Percentiles rank a stretch among this genome's conserved stretches.
phyloP scores from a whole-genome alignment of 2,797 vertebrate genomes.

The Chloroceryle amazona region DNA sequence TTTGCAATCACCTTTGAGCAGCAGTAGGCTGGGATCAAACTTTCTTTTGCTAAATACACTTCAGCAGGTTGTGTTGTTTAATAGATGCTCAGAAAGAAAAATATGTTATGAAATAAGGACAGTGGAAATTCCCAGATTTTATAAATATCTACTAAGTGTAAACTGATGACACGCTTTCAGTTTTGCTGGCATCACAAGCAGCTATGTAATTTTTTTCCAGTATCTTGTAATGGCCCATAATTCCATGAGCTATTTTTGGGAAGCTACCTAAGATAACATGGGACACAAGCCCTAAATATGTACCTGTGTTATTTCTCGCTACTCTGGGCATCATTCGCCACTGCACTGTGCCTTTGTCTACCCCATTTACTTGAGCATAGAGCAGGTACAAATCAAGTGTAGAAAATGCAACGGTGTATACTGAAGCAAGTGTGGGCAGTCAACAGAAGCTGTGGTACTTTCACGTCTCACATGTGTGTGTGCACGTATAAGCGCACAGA shows the following conservation, averaged over 20 bases:
- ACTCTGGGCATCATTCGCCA: neutral
- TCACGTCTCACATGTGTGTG: neutral
- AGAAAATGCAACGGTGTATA: neutral
- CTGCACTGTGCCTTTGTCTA: neutral
- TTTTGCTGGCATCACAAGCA: conserved; percentile 24
- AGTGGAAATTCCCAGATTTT: conserved; percentile 28
- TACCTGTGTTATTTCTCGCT: neutral
- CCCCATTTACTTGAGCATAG: neutral
- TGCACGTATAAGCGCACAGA: neutral
- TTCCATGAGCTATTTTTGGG: neutral
- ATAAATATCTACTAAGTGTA: neutral
- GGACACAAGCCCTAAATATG: neutral
- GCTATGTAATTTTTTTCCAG: neutral
- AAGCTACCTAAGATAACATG: neutral
- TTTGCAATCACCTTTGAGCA: neutral
- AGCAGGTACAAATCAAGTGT: neutral
- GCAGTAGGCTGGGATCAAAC: neutral
- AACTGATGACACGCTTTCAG: neutral
- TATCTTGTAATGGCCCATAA: neutral
- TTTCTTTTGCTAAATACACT: neutral
- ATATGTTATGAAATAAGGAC: neutral
- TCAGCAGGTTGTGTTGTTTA: neutral
- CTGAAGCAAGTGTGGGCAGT: neutral
- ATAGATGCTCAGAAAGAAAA: neutral
- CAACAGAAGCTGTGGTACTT: neutral